Percentiles rank a stretch among this genome's conserved stretches.
Evolutionary conservation across 1,140 invertebrate species (phyloP).

Genomic region (Drosophila tropicalis): DNA sequence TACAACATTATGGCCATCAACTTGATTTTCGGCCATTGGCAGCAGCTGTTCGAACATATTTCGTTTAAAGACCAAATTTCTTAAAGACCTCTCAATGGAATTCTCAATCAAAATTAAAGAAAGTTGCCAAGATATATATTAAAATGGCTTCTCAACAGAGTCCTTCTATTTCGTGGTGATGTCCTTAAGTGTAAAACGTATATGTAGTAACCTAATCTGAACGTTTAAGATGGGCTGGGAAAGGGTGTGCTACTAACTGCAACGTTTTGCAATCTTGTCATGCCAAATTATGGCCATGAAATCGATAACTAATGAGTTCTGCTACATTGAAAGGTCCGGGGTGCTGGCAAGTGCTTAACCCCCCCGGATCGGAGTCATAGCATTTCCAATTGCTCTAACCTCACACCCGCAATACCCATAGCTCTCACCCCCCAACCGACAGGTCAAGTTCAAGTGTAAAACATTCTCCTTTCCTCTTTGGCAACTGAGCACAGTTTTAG

Average conservation of each 20-base stretch:
- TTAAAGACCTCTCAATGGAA: no score
- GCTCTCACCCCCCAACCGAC: not conserved
- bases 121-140: no score
- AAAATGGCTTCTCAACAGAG: no score
- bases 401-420: not conserved
- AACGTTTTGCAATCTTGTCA: not conserved
- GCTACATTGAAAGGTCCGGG: constrained; percentile 17
- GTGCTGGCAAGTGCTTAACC: constrained; percentile 37
- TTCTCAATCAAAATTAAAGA: no score
- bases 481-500: constrained; percentile 68
- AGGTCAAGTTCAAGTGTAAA: constrained; percentile 67
- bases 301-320: constrained; percentile 18
- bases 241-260: not conserved
- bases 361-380: not conserved
- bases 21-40: constrained; percentile 54
- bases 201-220: not conserved
- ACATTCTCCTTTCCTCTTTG: constrained; percentile 27
- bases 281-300: constrained; percentile 1
- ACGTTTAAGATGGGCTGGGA: not conserved
- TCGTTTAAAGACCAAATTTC: not conserved
- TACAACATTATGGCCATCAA: constrained; percentile 22
- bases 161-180: no score
- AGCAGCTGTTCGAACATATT: constrained; percentile 40
- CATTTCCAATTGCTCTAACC: not conserved
- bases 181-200: not conserved